These are phyloP conservation scores for Leucophenga montana DNA, from an alignment of 2,888 invertebrate genomes.

Conservation along the genomic window DNA sequence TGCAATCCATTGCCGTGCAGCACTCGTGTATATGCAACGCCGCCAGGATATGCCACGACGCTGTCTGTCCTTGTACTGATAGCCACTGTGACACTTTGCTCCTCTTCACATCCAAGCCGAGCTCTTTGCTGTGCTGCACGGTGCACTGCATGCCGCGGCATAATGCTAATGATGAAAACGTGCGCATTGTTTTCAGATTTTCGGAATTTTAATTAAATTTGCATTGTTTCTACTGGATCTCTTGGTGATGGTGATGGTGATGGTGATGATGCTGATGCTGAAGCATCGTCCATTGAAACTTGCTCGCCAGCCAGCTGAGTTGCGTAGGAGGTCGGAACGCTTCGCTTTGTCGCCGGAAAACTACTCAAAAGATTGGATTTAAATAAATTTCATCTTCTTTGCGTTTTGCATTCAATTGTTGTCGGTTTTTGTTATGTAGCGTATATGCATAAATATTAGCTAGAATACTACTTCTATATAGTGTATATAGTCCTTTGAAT, in stretches of 20 bases:
- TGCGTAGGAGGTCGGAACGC: constrained; percentile 18
- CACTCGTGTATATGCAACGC: too few relatives aligned
- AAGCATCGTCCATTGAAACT: not conserved
- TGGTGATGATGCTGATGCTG: constrained; percentile 14
- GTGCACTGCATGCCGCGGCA: constrained; percentile 42
- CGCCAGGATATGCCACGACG: not conserved
- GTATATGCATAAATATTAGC: too few relatives aligned
- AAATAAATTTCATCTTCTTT: constrained; percentile 53
- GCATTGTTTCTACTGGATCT: constrained; percentile 51
- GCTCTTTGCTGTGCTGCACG: not conserved
- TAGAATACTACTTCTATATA: too few relatives aligned
- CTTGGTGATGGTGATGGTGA: not conserved
- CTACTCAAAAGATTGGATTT: constrained; percentile 42
- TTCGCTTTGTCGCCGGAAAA: constrained; percentile 38
- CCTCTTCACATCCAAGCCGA: not conserved
- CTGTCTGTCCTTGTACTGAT: constrained; percentile 26
- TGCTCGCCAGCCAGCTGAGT: too few relatives aligned
- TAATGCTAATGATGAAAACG: constrained; percentile 58
- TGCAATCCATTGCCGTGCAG: too few relatives aligned
- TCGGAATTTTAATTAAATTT: constrained; percentile 62
- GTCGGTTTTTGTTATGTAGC: too few relatives aligned
- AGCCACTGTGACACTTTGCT: not conserved
- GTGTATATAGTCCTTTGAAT: too few relatives aligned
- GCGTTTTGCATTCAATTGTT: too few relatives aligned
- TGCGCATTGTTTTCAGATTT: constrained; percentile 59